Percentiles rank a stretch among this genome's conserved stretches.
These are phyloP conservation scores for Germaria angustata DNA, from an alignment of 2,888 invertebrate genomes.

Conservation along the genomic window DNA sequence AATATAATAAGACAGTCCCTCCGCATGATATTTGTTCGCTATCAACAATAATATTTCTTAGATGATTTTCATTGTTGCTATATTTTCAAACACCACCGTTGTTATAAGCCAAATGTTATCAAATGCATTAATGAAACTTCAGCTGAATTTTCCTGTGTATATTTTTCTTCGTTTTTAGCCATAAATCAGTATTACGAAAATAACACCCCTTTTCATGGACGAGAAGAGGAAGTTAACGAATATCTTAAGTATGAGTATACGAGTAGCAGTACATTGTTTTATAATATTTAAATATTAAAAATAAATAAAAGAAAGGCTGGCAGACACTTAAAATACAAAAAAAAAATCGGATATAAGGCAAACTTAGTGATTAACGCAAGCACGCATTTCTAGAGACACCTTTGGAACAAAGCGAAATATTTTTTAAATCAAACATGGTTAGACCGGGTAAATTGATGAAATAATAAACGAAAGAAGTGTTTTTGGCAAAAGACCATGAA, in stretches of 20 bases:
- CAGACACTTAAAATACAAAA: conserved; percentile 21
- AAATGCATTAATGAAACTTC: conserved; percentile 60
- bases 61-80: background rate
- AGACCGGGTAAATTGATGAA: background rate
- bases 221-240: conserved; percentile 8
- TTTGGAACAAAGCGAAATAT: background rate
- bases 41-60: too few relatives aligned
- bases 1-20: too few relatives aligned
- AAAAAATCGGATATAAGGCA: conserved; percentile 42
- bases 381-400: background rate
- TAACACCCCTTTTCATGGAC: conserved; percentile 53
- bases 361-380: conserved; percentile 39
- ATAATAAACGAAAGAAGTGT: too few relatives aligned
- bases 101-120: conserved; percentile 58
- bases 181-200: conserved; percentile 66
- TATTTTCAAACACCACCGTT: conserved; percentile 9
- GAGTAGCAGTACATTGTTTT: conserved; percentile 9
- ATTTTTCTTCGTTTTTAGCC: conserved; percentile 39
- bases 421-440: background rate
- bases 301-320: background rate
- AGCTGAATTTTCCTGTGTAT: conserved; percentile 48
- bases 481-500: too few relatives aligned
- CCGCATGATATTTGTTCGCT: too few relatives aligned
- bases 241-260: background rate
- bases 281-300: conserved; percentile 44